Percentiles rank a stretch among this genome's conserved stretches.
Conservation (phyloP, 2,888 invertebrate genomes). For the Slavum lentiscoides region DNA sequence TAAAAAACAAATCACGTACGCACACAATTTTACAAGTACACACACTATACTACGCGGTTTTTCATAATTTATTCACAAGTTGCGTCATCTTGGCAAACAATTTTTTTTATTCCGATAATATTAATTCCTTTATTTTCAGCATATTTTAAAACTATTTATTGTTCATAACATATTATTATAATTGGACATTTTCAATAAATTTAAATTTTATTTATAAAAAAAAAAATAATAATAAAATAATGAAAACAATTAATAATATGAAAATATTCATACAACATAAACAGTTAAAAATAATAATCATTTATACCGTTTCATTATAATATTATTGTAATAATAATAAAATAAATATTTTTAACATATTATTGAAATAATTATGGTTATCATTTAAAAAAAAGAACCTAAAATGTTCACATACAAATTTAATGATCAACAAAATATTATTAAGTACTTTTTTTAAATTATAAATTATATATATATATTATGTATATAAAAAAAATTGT, state of each 20-base stretch:
- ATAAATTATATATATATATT: neutral
- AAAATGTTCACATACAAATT: neutral
- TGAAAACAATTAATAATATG: no score
- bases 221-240: no score
- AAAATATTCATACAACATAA: neutral
- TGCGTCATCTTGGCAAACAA: constrained; percentile 1
- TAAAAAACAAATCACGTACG: neutral
- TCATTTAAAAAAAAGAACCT: neutral
- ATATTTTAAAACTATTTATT: no score
- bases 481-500: neutral
- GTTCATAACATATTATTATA: no score
- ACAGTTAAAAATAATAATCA: no score
- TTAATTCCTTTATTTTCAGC: no score
- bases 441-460: neutral
- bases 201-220: no score
- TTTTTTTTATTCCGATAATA: neutral
- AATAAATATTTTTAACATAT: neutral
- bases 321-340: neutral
- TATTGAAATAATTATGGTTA: neutral
- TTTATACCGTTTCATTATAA: no score
- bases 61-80: neutral
- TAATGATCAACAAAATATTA: neutral
- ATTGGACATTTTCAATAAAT: no score
- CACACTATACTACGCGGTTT: neutral
- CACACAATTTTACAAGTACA: neutral